Conservation (phyloP, 2,113 vertebrate genomes). For the Synchiropus splendidus region DNA sequence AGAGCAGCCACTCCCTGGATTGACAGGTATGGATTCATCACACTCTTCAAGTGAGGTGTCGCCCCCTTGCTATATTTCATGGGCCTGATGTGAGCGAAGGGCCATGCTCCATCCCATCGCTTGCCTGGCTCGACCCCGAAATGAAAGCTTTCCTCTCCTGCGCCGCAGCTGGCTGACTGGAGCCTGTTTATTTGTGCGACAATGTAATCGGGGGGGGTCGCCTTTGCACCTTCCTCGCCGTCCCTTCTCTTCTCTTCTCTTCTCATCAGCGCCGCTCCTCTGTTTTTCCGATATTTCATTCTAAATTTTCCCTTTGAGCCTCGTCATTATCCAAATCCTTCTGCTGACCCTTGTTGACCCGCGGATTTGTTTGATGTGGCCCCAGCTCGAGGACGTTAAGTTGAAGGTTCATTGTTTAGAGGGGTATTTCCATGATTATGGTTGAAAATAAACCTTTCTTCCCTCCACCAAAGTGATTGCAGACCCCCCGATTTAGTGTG, state of each 20-base stretch:
- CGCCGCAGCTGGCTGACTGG: conserved; percentile 46
- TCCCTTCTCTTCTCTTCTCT: neutral
- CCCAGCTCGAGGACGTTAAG: conserved; percentile 38
- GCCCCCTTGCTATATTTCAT: neutral
- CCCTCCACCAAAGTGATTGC: conserved; percentile 30
- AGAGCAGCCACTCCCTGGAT: conserved; percentile 9
- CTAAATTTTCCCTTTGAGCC: conserved; percentile 41
- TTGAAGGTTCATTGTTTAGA: conserved; percentile 53
- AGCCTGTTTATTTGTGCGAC: conserved; percentile 65
- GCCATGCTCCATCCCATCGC: no score
- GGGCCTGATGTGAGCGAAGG: no score
- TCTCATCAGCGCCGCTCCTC: conserved; percentile 17
- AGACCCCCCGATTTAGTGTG: conserved; percentile 15
- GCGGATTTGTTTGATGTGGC: conserved; percentile 56
- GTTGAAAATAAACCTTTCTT: conserved; percentile 48
- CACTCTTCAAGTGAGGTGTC: conserved; percentile 23
- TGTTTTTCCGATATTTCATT: conserved; percentile 27
- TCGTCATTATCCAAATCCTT: conserved; percentile 58
- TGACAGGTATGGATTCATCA: conserved; percentile 36
- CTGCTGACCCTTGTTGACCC: conserved; percentile 51
- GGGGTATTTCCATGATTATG: conserved; percentile 55
- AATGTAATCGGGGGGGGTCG: conserved; percentile 53
- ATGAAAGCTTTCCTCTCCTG: conserved; percentile 56
- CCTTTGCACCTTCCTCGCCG: conserved; percentile 46
- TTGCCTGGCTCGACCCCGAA: conserved; percentile 37